phyloP scores from a whole-genome alignment of 2,113 vertebrate genomes.

The Tamias sibiricus region DNA sequence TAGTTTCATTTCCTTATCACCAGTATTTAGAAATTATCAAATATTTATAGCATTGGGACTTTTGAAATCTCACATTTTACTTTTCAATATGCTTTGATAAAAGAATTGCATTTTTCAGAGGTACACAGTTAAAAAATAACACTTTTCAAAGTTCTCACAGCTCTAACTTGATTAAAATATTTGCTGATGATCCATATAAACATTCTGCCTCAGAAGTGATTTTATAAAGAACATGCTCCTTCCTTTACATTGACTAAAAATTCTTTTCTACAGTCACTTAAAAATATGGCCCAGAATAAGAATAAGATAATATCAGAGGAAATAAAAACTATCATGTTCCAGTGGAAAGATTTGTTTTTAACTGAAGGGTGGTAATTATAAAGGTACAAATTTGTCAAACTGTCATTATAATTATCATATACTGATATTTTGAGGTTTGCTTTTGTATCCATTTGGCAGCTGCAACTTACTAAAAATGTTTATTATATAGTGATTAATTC shows the following conservation, averaged over 20 bases:
- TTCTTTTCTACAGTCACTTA: not conserved
- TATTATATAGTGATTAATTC: not conserved
- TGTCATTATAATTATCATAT: constrained; percentile 35
- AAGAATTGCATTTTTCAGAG: not conserved
- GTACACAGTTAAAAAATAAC: not conserved
- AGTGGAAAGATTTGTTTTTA: constrained; percentile 27
- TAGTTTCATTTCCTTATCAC: not conserved
- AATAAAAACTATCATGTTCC: not conserved
- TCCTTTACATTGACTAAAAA: not conserved
- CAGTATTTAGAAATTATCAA: constrained; percentile 10
- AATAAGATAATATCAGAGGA: not conserved
- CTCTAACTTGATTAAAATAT: constrained; percentile 20
- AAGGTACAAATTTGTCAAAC: constrained; percentile 37
- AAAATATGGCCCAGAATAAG: not conserved
- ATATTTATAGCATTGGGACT: not conserved
- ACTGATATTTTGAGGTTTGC: constrained; percentile 20
- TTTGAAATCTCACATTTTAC: not conserved
- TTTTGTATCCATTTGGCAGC: not conserved
- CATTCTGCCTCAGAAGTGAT: not conserved
- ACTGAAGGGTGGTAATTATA: constrained; percentile 1
- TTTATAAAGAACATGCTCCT: not conserved
- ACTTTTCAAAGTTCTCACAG: not conserved
- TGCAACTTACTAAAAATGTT: not conserved
- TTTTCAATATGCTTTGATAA: constrained; percentile 35
- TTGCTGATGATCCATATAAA: constrained; percentile 34